Evolutionary conservation across 2,797 vertebrate species (phyloP).

Genomic region (Premnoplex brunnescens): DNA sequence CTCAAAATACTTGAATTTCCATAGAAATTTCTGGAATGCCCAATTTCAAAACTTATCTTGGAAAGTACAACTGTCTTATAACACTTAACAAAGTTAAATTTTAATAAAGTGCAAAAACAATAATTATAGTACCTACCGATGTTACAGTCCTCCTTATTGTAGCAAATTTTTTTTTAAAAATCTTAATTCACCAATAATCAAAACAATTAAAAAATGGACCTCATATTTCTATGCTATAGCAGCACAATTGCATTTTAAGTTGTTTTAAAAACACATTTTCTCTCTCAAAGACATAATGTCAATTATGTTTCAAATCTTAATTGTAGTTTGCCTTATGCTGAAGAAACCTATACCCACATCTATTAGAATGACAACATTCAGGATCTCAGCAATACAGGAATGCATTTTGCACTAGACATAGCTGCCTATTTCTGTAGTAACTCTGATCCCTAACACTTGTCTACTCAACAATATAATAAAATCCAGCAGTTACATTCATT

Average conservation of each 20-base stretch:
- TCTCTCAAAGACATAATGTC: background rate
- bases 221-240: background rate
- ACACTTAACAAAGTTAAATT: background rate
- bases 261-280: background rate
- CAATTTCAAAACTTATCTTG: background rate
- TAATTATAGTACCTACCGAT: background rate
- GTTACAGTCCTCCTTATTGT: background rate
- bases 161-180: background rate
- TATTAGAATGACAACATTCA: background rate
- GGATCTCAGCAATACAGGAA: background rate
- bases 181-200: background rate
- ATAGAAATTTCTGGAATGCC: background rate
- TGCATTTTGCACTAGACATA: background rate
- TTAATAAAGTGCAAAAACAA: background rate
- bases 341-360: background rate
- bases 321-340: background rate
- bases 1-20: background rate
- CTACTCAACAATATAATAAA: constrained; percentile 9
- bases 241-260: background rate
- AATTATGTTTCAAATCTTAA: background rate
- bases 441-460: background rate
- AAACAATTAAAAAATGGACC: background rate
- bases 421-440: background rate
- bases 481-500: background rate
- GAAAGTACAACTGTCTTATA: background rate